Evolutionary conservation across 2,113 vertebrate species (phyloP), one percentile per base, ranked within the genome.

Genomic region (Macquaria ambigua): DNA sequence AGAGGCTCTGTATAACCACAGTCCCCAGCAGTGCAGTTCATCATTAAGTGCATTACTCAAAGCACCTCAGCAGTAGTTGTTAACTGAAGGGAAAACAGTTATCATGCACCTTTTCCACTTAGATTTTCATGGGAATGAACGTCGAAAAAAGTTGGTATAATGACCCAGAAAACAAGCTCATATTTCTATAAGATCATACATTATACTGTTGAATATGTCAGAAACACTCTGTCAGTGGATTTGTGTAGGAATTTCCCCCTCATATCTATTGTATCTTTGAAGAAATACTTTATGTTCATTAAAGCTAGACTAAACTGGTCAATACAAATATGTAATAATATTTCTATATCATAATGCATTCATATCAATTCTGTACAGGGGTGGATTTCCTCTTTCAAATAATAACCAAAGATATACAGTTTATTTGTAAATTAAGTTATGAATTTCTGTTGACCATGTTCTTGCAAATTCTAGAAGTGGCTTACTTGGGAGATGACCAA

Each of bases 401-500:
- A 63, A 70, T 48, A 50, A 52, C 25, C 9, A 20, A 64, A 43
- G 4, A 34, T n/a, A 20, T 20, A 69, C 16, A 39, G 5, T 28
- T 39, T 20, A 66, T 64, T 37, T 20, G 10, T 72, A 34, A 39
- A 64, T 46, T 7, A 23, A 16, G 20, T 31, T 31, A 8, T 46
- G 3, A 43, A 41, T 58, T 43, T 58, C 23, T 43, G 10, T 55
- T 48, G 23, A 55, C 1, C 10, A 10, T 21, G 34, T 37, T 28
- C 15, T 16, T 28, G 25, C 11, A 34, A 21, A 16, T 68, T 56
- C 3, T 68, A 31, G 0, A 48, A 10, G 31, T 9, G 31, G 20
- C 94, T 94, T 87, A 96, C 96, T 86, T 76, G 93, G 86, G 58
- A 95, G 93, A 78, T 94, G 94, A 48, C 68, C 87, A 11, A 96